phyloP scores from a whole-genome alignment of 2,888 invertebrate genomes.

The Phanerotoma sp. region DNA sequence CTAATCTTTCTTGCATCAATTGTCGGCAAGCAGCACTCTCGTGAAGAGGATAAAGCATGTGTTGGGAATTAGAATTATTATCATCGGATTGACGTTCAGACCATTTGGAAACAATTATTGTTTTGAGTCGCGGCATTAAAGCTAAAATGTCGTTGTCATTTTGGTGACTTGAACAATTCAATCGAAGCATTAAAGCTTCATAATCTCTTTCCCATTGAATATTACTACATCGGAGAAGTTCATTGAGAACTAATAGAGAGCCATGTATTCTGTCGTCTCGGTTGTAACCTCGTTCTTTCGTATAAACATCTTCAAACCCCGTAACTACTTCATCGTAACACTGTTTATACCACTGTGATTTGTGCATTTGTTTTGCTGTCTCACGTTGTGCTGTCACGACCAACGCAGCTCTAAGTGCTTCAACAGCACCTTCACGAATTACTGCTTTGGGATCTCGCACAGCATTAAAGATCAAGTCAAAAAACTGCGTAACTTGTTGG shows the following conservation, averaged over 20 bases:
- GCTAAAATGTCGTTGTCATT: conserved; percentile 62
- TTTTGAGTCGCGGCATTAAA: conserved; percentile 64
- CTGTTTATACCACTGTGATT: conserved; percentile 89
- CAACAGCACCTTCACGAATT: conserved; percentile 90
- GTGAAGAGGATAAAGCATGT: conserved; percentile 61
- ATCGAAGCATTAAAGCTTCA: conserved; percentile 68
- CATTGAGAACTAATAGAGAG: conserved; percentile 89
- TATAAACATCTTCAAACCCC: conserved; percentile 70
- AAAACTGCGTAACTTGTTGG: conserved; percentile 90
- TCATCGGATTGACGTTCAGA: conserved; percentile 39
- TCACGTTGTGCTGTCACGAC: conserved; percentile 96
- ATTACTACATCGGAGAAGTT: conserved; percentile 88
- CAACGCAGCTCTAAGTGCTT: conserved; percentile 91
- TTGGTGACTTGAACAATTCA: conserved; percentile 54
- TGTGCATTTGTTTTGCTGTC: conserved; percentile 87
- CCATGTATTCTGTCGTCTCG: conserved; percentile 93
- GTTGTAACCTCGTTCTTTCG: conserved; percentile 75
- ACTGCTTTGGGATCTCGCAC: conserved; percentile 88
- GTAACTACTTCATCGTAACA: conserved; percentile 88
- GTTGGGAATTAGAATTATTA: conserved; percentile 40
- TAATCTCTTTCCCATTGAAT: conserved; percentile 83
- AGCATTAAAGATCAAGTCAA: conserved; percentile 90
- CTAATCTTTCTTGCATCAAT: conserved; percentile 80
- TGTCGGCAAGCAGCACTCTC: conserved; percentile 87
- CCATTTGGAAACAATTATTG: conserved; percentile 62